phyloP scores from a whole-genome alignment of 2,113 vertebrate species.

The Butorides virescens region DNA sequence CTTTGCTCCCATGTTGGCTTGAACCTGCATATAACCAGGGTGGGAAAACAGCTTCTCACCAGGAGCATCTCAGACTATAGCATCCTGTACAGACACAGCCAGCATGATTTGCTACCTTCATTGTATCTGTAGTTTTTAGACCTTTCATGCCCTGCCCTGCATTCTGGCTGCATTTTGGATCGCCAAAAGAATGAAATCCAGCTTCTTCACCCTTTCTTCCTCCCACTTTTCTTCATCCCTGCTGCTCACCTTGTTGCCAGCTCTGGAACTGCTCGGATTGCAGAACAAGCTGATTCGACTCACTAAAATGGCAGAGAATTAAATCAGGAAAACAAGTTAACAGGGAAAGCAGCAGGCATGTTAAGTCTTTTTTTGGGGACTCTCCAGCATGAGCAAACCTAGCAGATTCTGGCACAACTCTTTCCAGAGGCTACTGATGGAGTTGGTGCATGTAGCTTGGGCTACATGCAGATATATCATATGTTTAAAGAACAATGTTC shows the following conservation, averaged over 20 bases:
- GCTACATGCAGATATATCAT: not conserved
- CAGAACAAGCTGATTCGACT: not conserved
- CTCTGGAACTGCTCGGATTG: not conserved
- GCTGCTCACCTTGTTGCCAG: not conserved
- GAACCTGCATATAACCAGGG: not conserved
- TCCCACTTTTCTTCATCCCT: not conserved
- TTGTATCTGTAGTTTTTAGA: not conserved
- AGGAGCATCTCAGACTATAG: not conserved
- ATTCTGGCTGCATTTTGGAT: not conserved
- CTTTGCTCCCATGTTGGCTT: not conserved
- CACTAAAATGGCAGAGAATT: not conserved
- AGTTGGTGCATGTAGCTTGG: not conserved
- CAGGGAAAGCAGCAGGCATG: not conserved
- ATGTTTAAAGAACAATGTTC: not conserved
- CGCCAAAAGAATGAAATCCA: not conserved
- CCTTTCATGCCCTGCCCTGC: fast-evolving
- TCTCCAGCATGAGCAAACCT: not conserved
- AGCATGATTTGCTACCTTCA: not conserved
- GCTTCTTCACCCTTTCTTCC: not conserved
- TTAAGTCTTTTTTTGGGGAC: not conserved
- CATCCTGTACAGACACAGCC: not conserved
- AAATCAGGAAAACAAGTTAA: not conserved
- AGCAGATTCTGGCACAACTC: not conserved
- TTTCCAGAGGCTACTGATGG: not conserved
- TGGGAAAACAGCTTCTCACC: not conserved